Base-by-base conservation (phyloP, 2,113 vertebrate species). In the Xerus inauris region DNA sequence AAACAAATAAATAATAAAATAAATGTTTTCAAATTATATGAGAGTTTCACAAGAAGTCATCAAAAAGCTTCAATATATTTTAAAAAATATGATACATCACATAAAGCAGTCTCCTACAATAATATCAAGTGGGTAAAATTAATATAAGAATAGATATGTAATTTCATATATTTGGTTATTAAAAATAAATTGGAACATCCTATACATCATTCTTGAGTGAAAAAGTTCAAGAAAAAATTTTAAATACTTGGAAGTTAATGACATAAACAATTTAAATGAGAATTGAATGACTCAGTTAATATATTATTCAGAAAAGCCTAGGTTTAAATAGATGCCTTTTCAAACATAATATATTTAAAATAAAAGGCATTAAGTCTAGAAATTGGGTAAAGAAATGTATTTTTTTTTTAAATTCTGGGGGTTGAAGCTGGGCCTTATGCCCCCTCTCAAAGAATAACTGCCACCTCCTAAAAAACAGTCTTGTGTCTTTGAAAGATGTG, bases 171-270 rank as follows among this genome's bases (percentile, higher is more conserved):
- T 72, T 16, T 91, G 35, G 42, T 83, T 88, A 40, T 38, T 75
- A 42, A 92, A 83, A 84, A 47, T 7, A 91, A 35, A 59, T 45
- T 47, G 42, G 1, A 91, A 81, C 69, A 57, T 79, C 3, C 30
- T 83, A 38, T 72, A 38, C 1, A 54, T 73, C 38, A 73, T 12
- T 10, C 13, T 84, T 71, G 30, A 87, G 16, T 62, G 73, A 77
- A 94, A 88, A 62, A 76, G 75, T 28, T 96, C n/a, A 84, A 71
- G 35, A 80, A 81, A 82, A 87, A 88, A 35, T 40, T 51, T 42
- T 77, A 71, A 71, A 71, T 77, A n/a, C 22, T 45, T 84, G 35
- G 88, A 77, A 30, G 19, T n/a, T 90, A 75, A 64, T 77, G 49
- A 71, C n/a, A 62, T 62, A 62, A 62, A 62, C 26, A 94, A 11